phyloP scores from a whole-genome alignment of 2,797 vertebrate species.

The Tadarida brasiliensis region DNA sequence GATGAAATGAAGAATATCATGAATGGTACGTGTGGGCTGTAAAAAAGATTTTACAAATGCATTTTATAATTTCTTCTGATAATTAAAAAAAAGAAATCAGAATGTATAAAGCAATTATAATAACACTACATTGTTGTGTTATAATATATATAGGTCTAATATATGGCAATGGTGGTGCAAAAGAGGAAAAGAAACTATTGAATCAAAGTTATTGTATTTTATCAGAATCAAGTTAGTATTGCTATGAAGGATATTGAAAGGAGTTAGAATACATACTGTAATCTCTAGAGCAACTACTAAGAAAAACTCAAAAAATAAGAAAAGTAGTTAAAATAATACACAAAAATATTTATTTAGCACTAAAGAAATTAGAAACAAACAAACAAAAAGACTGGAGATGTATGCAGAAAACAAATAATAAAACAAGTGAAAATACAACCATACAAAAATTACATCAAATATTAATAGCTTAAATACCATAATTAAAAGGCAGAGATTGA shows the following conservation, averaged over 20 bases:
- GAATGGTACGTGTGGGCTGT: not conserved
- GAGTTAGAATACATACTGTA: not conserved
- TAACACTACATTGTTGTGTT: not conserved
- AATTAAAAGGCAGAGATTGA: not conserved
- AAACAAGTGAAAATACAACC: slow-evolving; percentile 12
- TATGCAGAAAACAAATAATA: not conserved
- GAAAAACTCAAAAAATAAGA: not conserved
- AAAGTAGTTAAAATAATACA: not conserved
- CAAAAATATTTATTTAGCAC: not conserved
- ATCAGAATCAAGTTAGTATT: not conserved
- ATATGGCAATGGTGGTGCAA: not conserved
- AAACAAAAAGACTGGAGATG: not conserved
- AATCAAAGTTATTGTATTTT: not conserved
- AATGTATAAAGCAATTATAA: not conserved
- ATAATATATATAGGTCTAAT: not conserved
- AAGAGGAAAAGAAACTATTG: not conserved
- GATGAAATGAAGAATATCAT: not conserved
- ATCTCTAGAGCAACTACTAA: not conserved
- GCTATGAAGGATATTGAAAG: not conserved
- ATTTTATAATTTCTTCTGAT: not conserved
- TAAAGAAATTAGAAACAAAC: not conserved
- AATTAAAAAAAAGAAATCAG: not conserved
- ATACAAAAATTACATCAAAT: not conserved
- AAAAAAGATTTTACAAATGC: not conserved
- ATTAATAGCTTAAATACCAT: not conserved